A percentile compares a stretch with the other conserved stretches of the same genome.
These are phyloP conservation scores for Contarinia nasturtii DNA, from an alignment of 1,140 invertebrate genomes.

Conservation along the genomic window DNA sequence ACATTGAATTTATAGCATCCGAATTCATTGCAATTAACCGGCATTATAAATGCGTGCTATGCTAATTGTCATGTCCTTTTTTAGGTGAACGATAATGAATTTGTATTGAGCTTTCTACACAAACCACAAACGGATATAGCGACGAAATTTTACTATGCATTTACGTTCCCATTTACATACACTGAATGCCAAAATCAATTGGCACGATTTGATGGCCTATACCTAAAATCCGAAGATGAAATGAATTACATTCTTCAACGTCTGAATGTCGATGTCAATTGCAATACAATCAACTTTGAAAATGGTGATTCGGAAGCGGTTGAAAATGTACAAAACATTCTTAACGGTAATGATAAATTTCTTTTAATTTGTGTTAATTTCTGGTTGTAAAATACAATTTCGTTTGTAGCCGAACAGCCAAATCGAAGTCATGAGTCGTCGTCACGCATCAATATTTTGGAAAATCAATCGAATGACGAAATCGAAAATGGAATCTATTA, in stretches of 20 bases:
- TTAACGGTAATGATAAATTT: not conserved
- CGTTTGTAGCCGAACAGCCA: conserved; percentile 13
- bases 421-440: conserved; percentile 8
- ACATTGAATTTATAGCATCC: too few species aligned
- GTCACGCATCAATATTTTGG: not conserved
- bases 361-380: not conserved
- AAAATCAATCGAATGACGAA: conserved; percentile 7
- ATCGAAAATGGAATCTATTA: conserved; percentile 61
- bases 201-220: conserved; percentile 22
- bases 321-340: not conserved
- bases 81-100: conserved; percentile 48
- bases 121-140: conserved; percentile 46
- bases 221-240: not conserved
- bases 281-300: not conserved
- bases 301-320: not conserved
- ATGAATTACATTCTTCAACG: not conserved
- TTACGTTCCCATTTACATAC: conserved; percentile 82
- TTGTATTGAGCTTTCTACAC: conserved; percentile 63
- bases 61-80: not conserved
- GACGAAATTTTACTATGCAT: conserved; percentile 52
- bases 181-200: conserved; percentile 45
- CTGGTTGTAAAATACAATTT: not conserved
- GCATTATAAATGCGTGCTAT: not conserved
- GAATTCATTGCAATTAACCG: too few species aligned
- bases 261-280: not conserved